Conservation (phyloP, 2,888 invertebrate genomes). For the Therioaphis trifolii region DNA sequence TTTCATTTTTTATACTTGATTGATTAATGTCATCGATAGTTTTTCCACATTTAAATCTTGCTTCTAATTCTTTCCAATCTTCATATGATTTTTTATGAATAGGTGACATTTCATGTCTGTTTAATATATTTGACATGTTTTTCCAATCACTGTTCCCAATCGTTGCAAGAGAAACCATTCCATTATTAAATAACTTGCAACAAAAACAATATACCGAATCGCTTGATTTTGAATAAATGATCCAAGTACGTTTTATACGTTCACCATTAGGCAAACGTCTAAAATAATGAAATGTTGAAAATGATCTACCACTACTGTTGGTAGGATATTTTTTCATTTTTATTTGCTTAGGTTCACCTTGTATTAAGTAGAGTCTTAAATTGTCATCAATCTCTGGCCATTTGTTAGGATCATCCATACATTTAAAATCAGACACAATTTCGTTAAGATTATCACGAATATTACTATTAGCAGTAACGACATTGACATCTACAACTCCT, state of each 20-base stretch:
- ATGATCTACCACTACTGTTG: background rate
- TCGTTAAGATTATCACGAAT: too few species aligned
- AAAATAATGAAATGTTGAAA: background rate
- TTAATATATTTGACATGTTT: conserved; percentile 62
- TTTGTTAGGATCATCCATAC: too few species aligned
- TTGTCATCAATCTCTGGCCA: too few species aligned
- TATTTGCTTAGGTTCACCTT: too few species aligned
- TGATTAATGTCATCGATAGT: conserved; percentile 3
- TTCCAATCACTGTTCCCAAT: conserved; percentile 62
- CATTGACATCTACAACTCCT: too few species aligned
- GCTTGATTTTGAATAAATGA: conserved; percentile 29
- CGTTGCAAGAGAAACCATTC: conserved; percentile 23
- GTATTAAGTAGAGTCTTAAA: too few species aligned
- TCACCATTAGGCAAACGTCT: conserved; percentile 19
- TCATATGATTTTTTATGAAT: conserved; percentile 12
- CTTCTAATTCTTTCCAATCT: conserved; percentile 22
- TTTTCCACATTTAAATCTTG: background rate
- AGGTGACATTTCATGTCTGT: conserved; percentile 60
- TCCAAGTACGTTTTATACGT: background rate
- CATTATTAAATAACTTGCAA: conserved; percentile 61
- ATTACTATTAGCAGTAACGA: too few species aligned
- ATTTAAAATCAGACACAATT: too few species aligned
- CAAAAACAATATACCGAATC: conserved; percentile 64
- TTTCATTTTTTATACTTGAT: background rate
- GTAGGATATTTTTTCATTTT: background rate